Conservation (phyloP, 1,140 invertebrate genomes). For the Chrysoperla carnea region DNA sequence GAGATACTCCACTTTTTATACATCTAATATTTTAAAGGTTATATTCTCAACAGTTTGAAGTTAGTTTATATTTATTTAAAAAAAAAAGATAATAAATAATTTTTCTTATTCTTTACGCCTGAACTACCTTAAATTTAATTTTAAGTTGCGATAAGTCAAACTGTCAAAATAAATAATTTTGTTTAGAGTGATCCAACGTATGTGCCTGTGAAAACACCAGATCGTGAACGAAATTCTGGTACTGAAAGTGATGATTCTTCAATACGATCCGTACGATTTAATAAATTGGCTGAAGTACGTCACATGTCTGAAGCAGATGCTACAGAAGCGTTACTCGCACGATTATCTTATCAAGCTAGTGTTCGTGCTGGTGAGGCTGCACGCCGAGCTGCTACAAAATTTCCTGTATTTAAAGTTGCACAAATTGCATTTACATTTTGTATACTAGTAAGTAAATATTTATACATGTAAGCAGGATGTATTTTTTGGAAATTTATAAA, state of each 20-base stretch:
- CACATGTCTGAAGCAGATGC: constrained; percentile 69
- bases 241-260: constrained; percentile 74
- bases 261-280: constrained; percentile 59
- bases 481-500: no score
- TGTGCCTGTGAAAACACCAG: constrained; percentile 63
- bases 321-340: constrained; percentile 62
- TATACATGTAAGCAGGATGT: background rate
- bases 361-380: constrained; percentile 51
- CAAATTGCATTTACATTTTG: constrained; percentile 63
- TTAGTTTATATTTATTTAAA: no score
- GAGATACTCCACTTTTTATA: no score
- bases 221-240: constrained; percentile 41
- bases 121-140: no score
- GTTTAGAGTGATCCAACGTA: constrained; percentile 62
- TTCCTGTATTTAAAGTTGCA: constrained; percentile 48
- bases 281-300: constrained; percentile 66
- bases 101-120: no score
- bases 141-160: background rate
- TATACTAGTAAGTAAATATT: constrained; percentile 41
- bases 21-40: no score
- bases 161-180: constrained; percentile 7
- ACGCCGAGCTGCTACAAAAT: constrained; percentile 43
- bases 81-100: no score
- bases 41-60: no score
- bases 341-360: constrained; percentile 69